Evolutionary conservation across 2,113 vertebrate genomes (phyloP), one percentile per base, ranked within the genome.

Genomic region (Pseudolaguvia tuberculata): DNA sequence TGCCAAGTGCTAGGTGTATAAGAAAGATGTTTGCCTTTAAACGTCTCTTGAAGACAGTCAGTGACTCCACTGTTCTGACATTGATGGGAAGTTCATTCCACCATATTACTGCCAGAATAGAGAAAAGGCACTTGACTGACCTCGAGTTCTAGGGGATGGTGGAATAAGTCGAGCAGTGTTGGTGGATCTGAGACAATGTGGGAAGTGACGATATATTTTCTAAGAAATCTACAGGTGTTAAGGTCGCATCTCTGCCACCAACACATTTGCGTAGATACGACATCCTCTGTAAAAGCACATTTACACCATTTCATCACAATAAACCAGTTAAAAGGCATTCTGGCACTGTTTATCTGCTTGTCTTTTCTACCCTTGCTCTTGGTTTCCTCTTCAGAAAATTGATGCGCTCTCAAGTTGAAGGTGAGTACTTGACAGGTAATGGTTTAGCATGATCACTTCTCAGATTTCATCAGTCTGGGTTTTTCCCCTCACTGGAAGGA

Each of bases 331-430:
- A 83, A 65, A 82, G 91, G 93, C 92, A 93, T 97, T 98, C n/a
- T 99, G 94, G 95, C 94, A 94, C 92, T 95, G 94, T 97, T 98
- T 97, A 96, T 97, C 94, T 95, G 93, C 89, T 92, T 91, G 89
- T 90, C 94, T 95, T 97, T 98, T 97, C 94, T 95, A 25, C 95
- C 93, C 93, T 94, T 91, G 94, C 92, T 95, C 94, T 98, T 98
- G 96, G 95, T 97, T 98, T 99, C 94, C 94, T 98, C 96, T 98
- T 98, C 96, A 97, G 95, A 97, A 98, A 98, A 98, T 96, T 96
- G 95, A 98, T 98, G 95, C 91, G 90, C 94, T 93, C 93, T 96
- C 95, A 97, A 96, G 97, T 96, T 94, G 94, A 97, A 96, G 94
- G 94, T 85, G 93, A 94, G 94, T 90, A 91, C 91, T 94, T 97